Percentiles rank a stretch among this genome's conserved stretches.
Conservation (phyloP, 2,888 invertebrate genomes). For the Metellina segmentata region DNA sequence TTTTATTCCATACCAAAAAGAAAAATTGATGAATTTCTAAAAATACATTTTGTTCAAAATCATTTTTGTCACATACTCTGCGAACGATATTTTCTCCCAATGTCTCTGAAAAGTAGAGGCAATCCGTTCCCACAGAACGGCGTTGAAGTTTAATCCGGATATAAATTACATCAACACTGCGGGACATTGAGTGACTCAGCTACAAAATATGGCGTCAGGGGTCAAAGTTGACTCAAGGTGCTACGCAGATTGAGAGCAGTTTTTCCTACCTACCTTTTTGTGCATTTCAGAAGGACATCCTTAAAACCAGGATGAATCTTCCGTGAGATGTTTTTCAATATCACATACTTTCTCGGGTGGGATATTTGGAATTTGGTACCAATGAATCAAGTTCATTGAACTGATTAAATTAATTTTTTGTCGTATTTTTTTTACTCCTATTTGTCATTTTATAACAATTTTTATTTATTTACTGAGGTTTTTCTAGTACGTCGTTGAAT, state of each 20-base stretch:
- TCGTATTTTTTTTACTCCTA: no score
- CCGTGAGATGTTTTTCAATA: no score
- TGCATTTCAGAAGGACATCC: background rate
- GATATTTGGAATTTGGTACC: no score
- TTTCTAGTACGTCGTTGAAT: no score
- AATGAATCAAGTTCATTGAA: no score
- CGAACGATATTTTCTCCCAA: constrained; percentile 36
- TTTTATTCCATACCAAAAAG: background rate
- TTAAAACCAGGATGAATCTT: background rate
- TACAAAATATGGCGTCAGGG: constrained; percentile 56
- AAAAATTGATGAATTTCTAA: background rate
- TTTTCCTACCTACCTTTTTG: constrained; percentile 16
- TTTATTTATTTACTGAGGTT: no score
- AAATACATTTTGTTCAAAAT: background rate
- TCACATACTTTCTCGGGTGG: no score
- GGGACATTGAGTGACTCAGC: constrained; percentile 23
- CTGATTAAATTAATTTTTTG: no score
- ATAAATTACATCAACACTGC: constrained; percentile 42
- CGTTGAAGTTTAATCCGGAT: constrained; percentile 32
- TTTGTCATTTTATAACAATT: no score
- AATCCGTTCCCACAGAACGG: background rate
- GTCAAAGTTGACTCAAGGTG: constrained; percentile 64
- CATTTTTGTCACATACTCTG: background rate
- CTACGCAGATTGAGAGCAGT: constrained; percentile 22
- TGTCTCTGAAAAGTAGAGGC: constrained; percentile 3